Conservation (phyloP, 2,888 invertebrate species). For the Keiferia lycopersicella region DNA sequence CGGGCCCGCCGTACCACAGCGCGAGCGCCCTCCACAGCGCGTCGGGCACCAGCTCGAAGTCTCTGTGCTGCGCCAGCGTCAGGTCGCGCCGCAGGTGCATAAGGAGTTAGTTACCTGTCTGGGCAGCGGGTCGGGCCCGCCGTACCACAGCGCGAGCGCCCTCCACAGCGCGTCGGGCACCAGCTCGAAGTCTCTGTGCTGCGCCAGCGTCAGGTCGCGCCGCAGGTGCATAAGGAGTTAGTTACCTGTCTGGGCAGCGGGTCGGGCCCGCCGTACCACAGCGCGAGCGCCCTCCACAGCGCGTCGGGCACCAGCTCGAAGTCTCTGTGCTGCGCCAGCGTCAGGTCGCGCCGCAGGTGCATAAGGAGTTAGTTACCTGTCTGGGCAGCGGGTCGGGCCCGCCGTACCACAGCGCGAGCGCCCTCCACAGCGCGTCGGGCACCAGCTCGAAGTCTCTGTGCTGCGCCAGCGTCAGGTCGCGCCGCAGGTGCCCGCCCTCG, state of each 20-base stretch:
- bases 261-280: constrained; percentile 91
- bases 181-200: constrained; percentile 91
- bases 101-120: constrained; percentile 84
- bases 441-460: constrained; percentile 92
- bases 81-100: constrained; percentile 85
- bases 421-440: constrained; percentile 93
- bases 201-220: too few relatives aligned
- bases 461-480: constrained; percentile 69
- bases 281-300: constrained; percentile 91
- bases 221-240: too few relatives aligned
- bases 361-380: constrained; percentile 83
- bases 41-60: constrained; percentile 93
- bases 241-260: constrained; percentile 84
- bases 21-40: constrained; percentile 93
- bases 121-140: constrained; percentile 88
- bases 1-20: constrained; percentile 91
- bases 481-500: constrained; percentile 91
- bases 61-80: constrained; percentile 87
- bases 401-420: constrained; percentile 92
- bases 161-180: constrained; percentile 94
- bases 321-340: constrained; percentile 89
- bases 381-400: constrained; percentile 89
- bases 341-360: constrained; percentile 85
- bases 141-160: constrained; percentile 92
- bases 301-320: constrained; percentile 93